phyloP scores from a whole-genome alignment of 2,797 vertebrate genomes.

The Parotocinclus haroldoi region DNA sequence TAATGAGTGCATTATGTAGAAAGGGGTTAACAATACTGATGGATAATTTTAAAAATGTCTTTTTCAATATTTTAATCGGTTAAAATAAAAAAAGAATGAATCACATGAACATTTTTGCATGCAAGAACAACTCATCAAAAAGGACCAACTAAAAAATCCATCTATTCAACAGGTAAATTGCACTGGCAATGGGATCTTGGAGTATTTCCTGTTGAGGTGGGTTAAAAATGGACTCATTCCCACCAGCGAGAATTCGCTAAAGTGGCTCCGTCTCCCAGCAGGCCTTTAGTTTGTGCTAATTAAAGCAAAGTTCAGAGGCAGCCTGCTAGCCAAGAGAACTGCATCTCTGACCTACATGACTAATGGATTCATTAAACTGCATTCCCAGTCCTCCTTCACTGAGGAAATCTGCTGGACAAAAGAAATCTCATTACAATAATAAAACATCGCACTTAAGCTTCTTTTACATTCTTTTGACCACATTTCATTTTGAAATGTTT shows the following conservation, averaged over 20 bases:
- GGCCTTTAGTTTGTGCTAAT: constrained; percentile 46
- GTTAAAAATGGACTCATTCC: constrained; percentile 13
- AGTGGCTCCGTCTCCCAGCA: constrained; percentile 20
- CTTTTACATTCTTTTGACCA: no score
- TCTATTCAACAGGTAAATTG: background rate
- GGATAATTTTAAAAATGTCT: background rate
- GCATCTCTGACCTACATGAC: constrained; percentile 43
- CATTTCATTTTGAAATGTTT: no score
- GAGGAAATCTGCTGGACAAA: constrained; percentile 1
- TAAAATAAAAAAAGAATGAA: background rate
- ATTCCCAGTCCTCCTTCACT: background rate
- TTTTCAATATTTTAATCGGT: background rate
- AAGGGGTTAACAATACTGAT: background rate
- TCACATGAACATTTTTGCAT: no score
- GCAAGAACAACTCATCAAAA: background rate
- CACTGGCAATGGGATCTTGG: background rate
- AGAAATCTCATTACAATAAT: background rate
- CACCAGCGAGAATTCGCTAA: constrained; percentile 13
- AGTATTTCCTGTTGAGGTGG: constrained; percentile 16
- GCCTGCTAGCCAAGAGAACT: constrained; percentile 27
- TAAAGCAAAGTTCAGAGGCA: constrained; percentile 46
- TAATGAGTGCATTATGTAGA: background rate
- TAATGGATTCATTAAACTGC: constrained; percentile 50
- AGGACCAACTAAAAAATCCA: no score
- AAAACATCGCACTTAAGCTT: background rate